phyloP scores from a whole-genome alignment of 2,888 invertebrate species.

The Tuberolachnus salignus region DNA sequence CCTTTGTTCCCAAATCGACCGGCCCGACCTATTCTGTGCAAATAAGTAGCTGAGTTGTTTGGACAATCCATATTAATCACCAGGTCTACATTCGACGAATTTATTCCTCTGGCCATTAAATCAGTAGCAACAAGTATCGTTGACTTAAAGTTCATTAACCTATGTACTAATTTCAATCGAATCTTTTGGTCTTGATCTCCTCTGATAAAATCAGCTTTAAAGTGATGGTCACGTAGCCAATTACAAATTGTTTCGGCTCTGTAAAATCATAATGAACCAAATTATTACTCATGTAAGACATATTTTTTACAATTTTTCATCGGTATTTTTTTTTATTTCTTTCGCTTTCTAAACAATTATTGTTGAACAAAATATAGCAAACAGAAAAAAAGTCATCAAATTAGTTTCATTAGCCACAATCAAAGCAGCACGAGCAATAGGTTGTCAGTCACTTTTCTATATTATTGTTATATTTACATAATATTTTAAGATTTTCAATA shows the following conservation, averaged over 20 bases:
- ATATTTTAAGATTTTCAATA: neutral
- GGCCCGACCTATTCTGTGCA: constrained; percentile 94
- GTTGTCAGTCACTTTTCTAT: too few relatives aligned
- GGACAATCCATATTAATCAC: constrained; percentile 93
- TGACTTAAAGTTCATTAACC: constrained; percentile 56
- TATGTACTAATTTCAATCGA: constrained; percentile 56
- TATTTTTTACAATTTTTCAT: neutral
- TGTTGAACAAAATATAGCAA: too few relatives aligned
- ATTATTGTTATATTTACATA: too few relatives aligned
- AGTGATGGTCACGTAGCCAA: constrained; percentile 52
- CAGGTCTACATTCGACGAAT: constrained; percentile 89
- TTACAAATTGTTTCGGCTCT: constrained; percentile 58
- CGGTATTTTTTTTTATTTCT: too few relatives aligned
- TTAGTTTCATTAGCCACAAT: too few relatives aligned
- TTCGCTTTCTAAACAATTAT: too few relatives aligned
- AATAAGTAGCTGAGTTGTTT: constrained; percentile 77
- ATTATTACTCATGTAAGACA: neutral
- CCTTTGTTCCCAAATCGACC: constrained; percentile 91
- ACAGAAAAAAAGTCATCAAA: too few relatives aligned
- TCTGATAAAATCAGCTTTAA: constrained; percentile 57
- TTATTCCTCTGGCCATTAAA: constrained; percentile 90
- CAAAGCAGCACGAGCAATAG: too few relatives aligned
- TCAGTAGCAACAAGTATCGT: constrained; percentile 89
- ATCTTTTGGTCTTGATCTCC: constrained; percentile 58
- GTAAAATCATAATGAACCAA: constrained; percentile 30